phyloP scores from a whole-genome alignment of 1,140 invertebrate species.

The Galleria mellonella region DNA sequence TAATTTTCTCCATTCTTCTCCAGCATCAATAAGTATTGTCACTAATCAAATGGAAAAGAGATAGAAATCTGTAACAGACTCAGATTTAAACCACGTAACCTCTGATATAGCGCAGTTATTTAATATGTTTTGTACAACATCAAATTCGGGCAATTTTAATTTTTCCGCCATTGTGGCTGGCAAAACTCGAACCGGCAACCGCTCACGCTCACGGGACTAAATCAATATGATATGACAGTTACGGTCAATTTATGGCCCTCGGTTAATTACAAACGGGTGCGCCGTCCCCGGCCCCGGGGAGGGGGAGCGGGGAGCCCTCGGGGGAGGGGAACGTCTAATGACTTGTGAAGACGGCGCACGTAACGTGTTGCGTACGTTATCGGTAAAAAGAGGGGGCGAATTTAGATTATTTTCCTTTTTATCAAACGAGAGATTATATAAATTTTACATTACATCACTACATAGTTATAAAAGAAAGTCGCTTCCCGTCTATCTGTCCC shows the following conservation, averaged over 20 bases:
- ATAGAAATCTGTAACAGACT: too few species aligned
- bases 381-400: too few species aligned
- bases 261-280: slow-evolving; percentile 62
- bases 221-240: slow-evolving; percentile 72
- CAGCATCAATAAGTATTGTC: too few species aligned
- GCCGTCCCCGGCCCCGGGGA: slow-evolving; percentile 2
- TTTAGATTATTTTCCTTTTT: too few species aligned
- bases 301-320: slow-evolving; percentile 7
- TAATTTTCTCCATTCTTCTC: too few species aligned
- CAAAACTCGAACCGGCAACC: slow-evolving; percentile 15
- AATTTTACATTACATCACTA: too few species aligned
- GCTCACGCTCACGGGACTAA: slow-evolving; percentile 48
- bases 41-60: too few species aligned
- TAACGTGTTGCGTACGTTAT: background rate
- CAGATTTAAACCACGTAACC: too few species aligned
- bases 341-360: slow-evolving; percentile 56
- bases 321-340: slow-evolving; percentile 40
- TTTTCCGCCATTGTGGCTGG: slow-evolving; percentile 21
- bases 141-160: slow-evolving; percentile 34
- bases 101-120: background rate
- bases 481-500: too few species aligned
- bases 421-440: too few species aligned
- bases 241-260: slow-evolving; percentile 68
- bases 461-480: too few species aligned
- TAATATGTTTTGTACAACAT: background rate